Evolutionary conservation across 2,888 invertebrate genomes (phyloP).

Genomic region (Drosophila infuscata): DNA sequence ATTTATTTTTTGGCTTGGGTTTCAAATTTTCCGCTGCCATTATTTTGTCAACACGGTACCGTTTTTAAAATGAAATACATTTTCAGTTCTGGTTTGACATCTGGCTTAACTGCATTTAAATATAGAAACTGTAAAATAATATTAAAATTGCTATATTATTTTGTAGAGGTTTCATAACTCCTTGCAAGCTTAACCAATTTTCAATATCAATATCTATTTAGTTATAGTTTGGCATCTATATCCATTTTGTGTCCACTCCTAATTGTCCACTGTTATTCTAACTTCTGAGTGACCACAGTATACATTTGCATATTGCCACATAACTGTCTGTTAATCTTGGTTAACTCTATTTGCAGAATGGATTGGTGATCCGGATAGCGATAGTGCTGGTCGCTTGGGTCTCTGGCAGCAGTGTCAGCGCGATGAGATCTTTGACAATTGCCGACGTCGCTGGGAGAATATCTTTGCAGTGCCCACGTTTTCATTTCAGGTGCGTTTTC

Average conservation of each 20-base stretch:
- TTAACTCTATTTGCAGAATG: slow-evolving; percentile 87
- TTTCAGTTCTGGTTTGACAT: background rate
- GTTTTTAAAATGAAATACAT: too few relatives aligned
- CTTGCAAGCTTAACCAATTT: background rate
- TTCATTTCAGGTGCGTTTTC: slow-evolving; percentile 88
- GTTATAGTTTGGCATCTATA: background rate
- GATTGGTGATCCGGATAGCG: slow-evolving; percentile 93
- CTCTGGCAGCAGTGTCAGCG: slow-evolving; percentile 95
- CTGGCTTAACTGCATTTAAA: too few relatives aligned
- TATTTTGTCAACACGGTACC: too few relatives aligned
- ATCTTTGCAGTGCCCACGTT: slow-evolving; percentile 92
- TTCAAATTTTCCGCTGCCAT: too few relatives aligned
- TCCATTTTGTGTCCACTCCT: background rate
- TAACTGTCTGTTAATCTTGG: background rate
- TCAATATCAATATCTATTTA: background rate
- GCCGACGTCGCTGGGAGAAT: slow-evolving; percentile 93
- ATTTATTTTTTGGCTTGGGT: too few relatives aligned
- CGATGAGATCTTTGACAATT: slow-evolving; percentile 92
- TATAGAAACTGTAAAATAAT: too few relatives aligned
- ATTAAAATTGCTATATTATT: too few relatives aligned
- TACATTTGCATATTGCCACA: background rate
- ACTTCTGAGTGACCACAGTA: background rate
- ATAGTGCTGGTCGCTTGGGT: slow-evolving; percentile 96
- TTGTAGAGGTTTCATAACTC: background rate
- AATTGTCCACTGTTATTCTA: background rate